These are phyloP conservation scores for Scylla paramamosain DNA, from an alignment of 1,140 invertebrate genomes.

Conservation along the genomic window DNA sequence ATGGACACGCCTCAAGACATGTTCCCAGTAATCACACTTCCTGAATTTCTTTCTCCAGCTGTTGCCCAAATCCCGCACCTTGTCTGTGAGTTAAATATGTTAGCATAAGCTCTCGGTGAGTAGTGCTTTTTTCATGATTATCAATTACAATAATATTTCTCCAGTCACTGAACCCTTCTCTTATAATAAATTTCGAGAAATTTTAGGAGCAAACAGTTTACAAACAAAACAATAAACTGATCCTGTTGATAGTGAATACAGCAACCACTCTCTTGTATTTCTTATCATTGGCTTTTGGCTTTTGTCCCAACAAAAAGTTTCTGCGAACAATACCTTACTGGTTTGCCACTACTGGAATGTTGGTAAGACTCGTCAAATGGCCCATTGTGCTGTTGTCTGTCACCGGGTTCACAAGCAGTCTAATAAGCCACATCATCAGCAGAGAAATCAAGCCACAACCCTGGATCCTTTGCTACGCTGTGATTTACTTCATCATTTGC, in stretches of 20 bases:
- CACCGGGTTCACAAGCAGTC: conserved; percentile 71
- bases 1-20: conserved; percentile 57
- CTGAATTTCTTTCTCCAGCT: conserved; percentile 74
- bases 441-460: conserved; percentile 63
- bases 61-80: conserved; percentile 58
- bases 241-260: conserved; percentile 76
- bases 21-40: conserved; percentile 55
- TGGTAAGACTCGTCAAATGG: conserved; percentile 76
- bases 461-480: conserved; percentile 43
- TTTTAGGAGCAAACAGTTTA: conserved; percentile 74
- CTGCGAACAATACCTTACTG: conserved; percentile 74
- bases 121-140: conserved; percentile 67
- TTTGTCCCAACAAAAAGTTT: conserved; percentile 73
- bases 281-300: conserved; percentile 18
- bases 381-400: conserved; percentile 72
- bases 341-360: conserved; percentile 77
- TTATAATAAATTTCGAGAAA: conserved; percentile 57
- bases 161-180: conserved; percentile 66
- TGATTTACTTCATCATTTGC: conserved; percentile 16
- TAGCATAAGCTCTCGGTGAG: conserved; percentile 73
- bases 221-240: conserved; percentile 76
- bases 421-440: conserved; percentile 73
- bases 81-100: conserved; percentile 70
- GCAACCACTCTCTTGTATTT: conserved; percentile 64
- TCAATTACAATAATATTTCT: conserved; percentile 70